Percentiles rank a stretch among this genome's conserved stretches.
Conservation (phyloP, 1,140 invertebrate species). For the Cheumatopsyche charites region DNA sequence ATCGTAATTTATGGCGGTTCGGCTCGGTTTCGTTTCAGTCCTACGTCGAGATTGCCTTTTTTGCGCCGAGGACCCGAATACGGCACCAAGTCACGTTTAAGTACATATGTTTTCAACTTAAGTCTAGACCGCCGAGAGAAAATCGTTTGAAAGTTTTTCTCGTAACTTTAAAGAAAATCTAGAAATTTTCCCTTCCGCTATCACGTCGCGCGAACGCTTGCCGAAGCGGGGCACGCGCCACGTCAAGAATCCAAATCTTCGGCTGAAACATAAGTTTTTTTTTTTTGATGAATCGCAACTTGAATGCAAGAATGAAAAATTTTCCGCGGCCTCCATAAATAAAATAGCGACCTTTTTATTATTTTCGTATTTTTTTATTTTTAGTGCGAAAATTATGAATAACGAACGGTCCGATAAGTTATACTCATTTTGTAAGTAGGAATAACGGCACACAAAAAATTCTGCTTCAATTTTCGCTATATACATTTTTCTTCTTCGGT, state of each 20-base stretch:
- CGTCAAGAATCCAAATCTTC: conserved; percentile 29
- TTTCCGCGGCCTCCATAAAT: too few species aligned
- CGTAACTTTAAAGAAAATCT: conserved; percentile 36
- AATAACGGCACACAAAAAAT: too few species aligned
- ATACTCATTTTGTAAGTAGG: too few species aligned
- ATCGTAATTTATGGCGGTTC: conserved; percentile 15
- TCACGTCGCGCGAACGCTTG: neutral
- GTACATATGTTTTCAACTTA: conserved; percentile 34
- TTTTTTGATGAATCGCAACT: conserved; percentile 21
- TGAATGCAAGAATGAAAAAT: conserved; percentile 10
- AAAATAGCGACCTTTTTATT: too few species aligned
- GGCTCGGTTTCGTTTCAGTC: neutral
- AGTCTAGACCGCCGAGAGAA: conserved; percentile 26
- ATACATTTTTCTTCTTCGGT: too few species aligned
- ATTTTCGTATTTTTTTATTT: too few species aligned
- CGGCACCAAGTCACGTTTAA: conserved; percentile 30
- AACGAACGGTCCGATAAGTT: too few species aligned
- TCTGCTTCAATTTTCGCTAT: too few species aligned
- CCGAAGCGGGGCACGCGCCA: conserved; percentile 19
- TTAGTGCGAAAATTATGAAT: too few species aligned
- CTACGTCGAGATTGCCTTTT: conserved; percentile 7
- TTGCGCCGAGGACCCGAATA: neutral
- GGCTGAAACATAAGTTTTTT: conserved; percentile 26
- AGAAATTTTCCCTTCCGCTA: conserved; percentile 17
- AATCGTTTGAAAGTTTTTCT: conserved; percentile 29